phyloP scores from a whole-genome alignment of 1,140 invertebrate species.

The Philopotamus ludificatus region DNA sequence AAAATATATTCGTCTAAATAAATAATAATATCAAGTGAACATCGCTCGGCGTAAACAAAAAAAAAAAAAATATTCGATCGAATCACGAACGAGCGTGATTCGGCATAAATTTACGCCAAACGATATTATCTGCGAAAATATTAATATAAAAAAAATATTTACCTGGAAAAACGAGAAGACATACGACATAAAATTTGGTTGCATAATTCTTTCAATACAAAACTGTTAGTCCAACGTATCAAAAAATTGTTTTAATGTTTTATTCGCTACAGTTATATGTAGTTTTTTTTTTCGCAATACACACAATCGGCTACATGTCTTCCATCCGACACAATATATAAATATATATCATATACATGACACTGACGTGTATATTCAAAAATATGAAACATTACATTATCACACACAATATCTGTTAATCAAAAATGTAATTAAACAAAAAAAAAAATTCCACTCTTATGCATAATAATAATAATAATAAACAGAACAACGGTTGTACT shows the following conservation, averaged over 20 bases:
- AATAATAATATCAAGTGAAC: neutral
- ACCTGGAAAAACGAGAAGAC: constrained; percentile 4
- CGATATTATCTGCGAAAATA: neutral
- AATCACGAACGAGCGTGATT: too few species aligned
- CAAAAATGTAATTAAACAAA: constrained; percentile 14
- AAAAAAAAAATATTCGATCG: too few species aligned
- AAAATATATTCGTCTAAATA: neutral
- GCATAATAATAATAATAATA: too few species aligned
- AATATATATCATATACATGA: too few species aligned
- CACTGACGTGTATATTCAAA: too few species aligned
- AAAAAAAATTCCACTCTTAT: too few species aligned
- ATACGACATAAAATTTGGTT: constrained; percentile 1
- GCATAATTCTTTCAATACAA: constrained; percentile 9
- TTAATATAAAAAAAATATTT: constrained; percentile 11
- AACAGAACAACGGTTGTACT: too few species aligned
- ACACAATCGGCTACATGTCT: constrained; percentile 33
- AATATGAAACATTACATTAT: constrained; percentile 31
- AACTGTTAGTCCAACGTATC: constrained; percentile 35
- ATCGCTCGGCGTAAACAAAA: neutral
- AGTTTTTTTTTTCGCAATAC: constrained; percentile 32
- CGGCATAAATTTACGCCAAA: too few species aligned
- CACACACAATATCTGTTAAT: constrained; percentile 33
- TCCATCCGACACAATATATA: constrained; percentile 30
- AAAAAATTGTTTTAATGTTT: constrained; percentile 30
- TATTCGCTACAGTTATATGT: constrained; percentile 39